Evolutionary conservation across 2,888 invertebrate species (phyloP).

Genomic region (Trichacis sp.): DNA sequence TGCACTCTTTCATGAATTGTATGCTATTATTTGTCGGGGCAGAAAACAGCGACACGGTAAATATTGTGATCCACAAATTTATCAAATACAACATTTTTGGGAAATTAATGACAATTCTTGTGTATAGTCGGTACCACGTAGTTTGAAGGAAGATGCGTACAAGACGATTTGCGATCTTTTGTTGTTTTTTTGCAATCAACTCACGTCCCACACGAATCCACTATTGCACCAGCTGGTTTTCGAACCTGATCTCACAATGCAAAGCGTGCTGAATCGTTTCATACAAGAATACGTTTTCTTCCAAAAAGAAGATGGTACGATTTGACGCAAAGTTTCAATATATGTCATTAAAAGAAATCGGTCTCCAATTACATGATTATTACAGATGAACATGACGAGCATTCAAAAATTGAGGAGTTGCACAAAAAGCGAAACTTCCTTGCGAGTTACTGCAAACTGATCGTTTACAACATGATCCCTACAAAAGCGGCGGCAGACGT

Average conservation of each 20-base stretch:
- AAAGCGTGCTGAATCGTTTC: conserved; percentile 87
- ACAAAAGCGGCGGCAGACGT: conserved; percentile 93
- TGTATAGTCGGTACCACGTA: conserved; percentile 46
- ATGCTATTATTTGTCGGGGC: conserved; percentile 77
- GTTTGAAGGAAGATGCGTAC: conserved; percentile 77
- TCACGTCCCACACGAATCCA: conserved; percentile 71
- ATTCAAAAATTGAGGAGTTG: conserved; percentile 94
- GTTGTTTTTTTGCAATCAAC: conserved; percentile 91
- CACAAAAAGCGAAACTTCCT: conserved; percentile 96
- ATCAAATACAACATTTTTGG: too few species aligned
- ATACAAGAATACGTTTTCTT: conserved; percentile 95
- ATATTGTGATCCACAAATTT: too few species aligned
- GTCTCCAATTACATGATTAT: too few species aligned
- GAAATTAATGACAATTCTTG: too few species aligned
- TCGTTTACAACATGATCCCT: conserved; percentile 96
- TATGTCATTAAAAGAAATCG: too few species aligned
- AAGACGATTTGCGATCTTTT: conserved; percentile 95
- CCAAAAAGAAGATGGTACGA: conserved; percentile 87
- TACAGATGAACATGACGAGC: conserved; percentile 91
- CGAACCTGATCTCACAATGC: conserved; percentile 84
- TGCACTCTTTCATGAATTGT: conserved; percentile 82
- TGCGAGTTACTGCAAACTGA: conserved; percentile 96
- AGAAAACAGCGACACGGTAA: conserved; percentile 81
- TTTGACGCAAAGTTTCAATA: too few species aligned
- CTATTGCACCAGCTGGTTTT: conserved; percentile 77